Conservation (phyloP, 2,797 vertebrate species). For the Pipistrellus pipistrellus region DNA sequence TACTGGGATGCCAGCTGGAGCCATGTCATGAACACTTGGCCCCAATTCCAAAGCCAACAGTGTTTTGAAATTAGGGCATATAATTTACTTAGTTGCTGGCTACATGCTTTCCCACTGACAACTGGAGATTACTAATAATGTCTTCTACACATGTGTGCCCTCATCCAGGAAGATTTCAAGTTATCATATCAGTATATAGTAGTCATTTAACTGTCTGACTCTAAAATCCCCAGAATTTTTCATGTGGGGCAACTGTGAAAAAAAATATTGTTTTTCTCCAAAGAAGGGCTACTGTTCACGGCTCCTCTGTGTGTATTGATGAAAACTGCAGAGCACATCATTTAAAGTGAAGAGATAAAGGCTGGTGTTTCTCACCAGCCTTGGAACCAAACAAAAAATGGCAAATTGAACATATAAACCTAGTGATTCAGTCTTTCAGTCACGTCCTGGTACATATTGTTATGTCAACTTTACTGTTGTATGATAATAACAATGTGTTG, state of each 20-base stretch:
- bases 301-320: not conserved
- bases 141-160: not conserved
- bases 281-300: not conserved
- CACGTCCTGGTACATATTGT: not conserved
- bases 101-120: slow-evolving; percentile 61
- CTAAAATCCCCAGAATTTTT: slow-evolving; percentile 26
- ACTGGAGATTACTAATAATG: slow-evolving; percentile 52
- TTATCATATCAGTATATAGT: not conserved
- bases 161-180: not conserved
- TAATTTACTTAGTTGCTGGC: slow-evolving; percentile 72
- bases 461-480: not conserved
- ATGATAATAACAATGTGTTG: not conserved
- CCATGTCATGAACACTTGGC: slow-evolving; percentile 64
- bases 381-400: slow-evolving; percentile 11
- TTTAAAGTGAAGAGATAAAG: not conserved
- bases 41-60: slow-evolving; percentile 48
- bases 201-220: not conserved
- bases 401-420: not conserved
- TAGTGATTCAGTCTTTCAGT: not conserved
- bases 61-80: slow-evolving; percentile 77
- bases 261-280: not conserved
- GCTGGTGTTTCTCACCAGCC: not conserved
- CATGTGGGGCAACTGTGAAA: not conserved
- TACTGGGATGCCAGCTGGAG: slow-evolving; percentile 67
- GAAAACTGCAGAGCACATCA: not conserved